Base-by-base conservation (phyloP, 1,140 invertebrate species). In the Papilio helenus region DNA sequence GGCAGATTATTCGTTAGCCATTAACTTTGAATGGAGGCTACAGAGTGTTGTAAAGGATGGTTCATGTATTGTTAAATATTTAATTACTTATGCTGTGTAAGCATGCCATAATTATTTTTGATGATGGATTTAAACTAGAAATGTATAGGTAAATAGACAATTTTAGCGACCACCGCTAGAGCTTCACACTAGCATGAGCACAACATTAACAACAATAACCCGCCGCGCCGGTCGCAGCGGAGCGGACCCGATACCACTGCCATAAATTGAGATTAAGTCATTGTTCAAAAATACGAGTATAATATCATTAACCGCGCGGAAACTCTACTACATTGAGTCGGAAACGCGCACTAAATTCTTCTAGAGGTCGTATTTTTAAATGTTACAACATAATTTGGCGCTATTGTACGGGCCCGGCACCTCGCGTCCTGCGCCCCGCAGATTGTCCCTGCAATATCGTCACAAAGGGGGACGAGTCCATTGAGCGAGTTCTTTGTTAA, bases 281-380 rank as follows among this genome's bases (percentile, higher is more conserved):
- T 65, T 65, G 55, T 77, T 58, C 29, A 76, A 76, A 76, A 76
- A 76, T 58, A n/a, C n/a, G n/a, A n/a, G n/a, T n/a, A 76, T 58
- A 76, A 58, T 76, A 26, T 16, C 26, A 2, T 76, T 55, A 14
- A 18, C 4, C 44, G 44, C 49, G 73, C 46, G 12, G 29, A 76
- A 29, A 76, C 46, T 29, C 49, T 49, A 20, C 73, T 34, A 76
- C 26, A 29, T 55, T 76, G 3, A 12, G 46, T 49, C 23, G 55
- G 12, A 61, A 23, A 9, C 2, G 55, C 51, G 51, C 55, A 65
- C 55, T 65, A 44, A 65, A 77, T 65, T 26, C 76, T 77, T 77
- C 39, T 44, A 55, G 18, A 61, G 51, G 76, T 77, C 34, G 65
- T 65, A 61, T 42, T 77, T 61, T 77, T 77, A 77, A 77, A 77